These are phyloP conservation scores for Eriosoma lanigerum DNA, from an alignment of 1,140 invertebrate genomes.

Conservation along the genomic window DNA sequence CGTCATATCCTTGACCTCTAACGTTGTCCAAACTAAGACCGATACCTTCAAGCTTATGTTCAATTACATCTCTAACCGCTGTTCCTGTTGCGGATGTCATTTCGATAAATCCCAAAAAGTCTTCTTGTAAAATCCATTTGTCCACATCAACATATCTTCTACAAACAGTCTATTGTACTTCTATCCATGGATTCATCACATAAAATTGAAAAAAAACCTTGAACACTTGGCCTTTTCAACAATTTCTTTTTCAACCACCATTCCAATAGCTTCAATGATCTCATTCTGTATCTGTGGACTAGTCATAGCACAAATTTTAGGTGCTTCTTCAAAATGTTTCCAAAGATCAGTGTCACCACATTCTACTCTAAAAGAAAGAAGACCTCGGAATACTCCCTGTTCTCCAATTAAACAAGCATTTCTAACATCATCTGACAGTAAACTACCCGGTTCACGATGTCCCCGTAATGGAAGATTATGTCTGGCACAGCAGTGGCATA, in stretches of 20 bases:
- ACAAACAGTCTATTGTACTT: not conserved
- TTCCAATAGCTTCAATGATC: slow-evolving; percentile 19
- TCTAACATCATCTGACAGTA: not conserved
- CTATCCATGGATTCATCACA: slow-evolving; percentile 24
- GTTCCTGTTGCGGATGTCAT: slow-evolving; percentile 54
- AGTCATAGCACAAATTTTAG: slow-evolving; percentile 22
- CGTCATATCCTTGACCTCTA: slow-evolving; percentile 56
- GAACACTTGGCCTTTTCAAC: not conserved
- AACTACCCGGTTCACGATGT: not conserved
- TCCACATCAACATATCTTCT: not conserved
- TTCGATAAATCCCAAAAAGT: slow-evolving; percentile 55
- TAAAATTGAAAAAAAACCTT: slow-evolving; percentile 35
- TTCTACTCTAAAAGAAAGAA: slow-evolving; percentile 54
- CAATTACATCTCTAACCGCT: slow-evolving; percentile 53
- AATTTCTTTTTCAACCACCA: slow-evolving; percentile 27
- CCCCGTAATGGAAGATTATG: slow-evolving; percentile 1
- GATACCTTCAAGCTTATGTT: slow-evolving; percentile 52
- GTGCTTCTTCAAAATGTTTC: slow-evolving; percentile 43
- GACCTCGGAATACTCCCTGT: slow-evolving; percentile 54
- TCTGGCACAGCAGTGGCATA: too few species aligned
- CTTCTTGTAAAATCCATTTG: slow-evolving; percentile 45
- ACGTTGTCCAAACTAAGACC: slow-evolving; percentile 54
- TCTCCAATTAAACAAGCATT: slow-evolving; percentile 48
- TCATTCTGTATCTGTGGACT: slow-evolving; percentile 33
- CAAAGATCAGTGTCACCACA: slow-evolving; percentile 52